phyloP scores from a whole-genome alignment of 2,113 vertebrate genomes.

The Copsychus sechellarum region DNA sequence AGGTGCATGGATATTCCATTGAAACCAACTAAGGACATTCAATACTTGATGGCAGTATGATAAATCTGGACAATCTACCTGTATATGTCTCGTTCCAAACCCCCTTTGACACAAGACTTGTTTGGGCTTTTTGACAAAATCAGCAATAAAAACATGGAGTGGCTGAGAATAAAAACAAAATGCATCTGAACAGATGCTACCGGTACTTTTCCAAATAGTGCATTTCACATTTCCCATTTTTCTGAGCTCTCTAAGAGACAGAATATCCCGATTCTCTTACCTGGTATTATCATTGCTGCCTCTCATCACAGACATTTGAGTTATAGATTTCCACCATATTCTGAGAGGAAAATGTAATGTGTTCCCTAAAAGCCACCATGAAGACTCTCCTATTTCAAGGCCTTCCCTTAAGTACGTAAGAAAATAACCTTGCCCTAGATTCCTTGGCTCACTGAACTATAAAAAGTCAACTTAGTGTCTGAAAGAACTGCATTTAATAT shows the following conservation, averaged over 20 bases:
- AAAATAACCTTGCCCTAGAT: not conserved
- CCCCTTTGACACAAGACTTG: fast-evolving
- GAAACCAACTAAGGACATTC: not conserved
- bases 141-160: not conserved
- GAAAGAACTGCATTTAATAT: not conserved
- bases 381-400: not conserved
- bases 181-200: not conserved
- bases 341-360: not conserved
- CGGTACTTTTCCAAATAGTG: not conserved
- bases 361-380: not conserved
- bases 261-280: not conserved
- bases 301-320: not conserved
- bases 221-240: not conserved
- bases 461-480: not conserved
- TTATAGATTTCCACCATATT: not conserved
- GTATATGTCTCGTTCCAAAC: not conserved
- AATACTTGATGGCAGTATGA: not conserved
- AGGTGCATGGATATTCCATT: not conserved
- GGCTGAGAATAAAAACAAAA: not conserved
- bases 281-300: not conserved
- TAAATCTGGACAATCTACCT: not conserved
- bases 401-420: not conserved
- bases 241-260: not conserved
- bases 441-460: not conserved
- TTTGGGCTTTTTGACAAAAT: not conserved